Evolutionary conservation across 1,140 invertebrate genomes (phyloP).

Genomic region (Eulimnadia texana): DNA sequence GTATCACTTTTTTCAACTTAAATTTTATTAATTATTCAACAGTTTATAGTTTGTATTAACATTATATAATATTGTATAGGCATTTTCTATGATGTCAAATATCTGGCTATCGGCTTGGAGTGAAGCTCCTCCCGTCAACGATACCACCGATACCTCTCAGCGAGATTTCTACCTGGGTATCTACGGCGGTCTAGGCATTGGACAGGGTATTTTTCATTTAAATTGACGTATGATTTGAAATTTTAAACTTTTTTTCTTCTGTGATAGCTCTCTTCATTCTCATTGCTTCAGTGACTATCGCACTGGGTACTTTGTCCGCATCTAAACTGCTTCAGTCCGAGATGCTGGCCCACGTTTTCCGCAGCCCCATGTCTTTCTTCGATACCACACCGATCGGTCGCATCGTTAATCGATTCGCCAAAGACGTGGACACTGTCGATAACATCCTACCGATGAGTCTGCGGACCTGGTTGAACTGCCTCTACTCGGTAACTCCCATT

Average conservation of each 20-base stretch:
- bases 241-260: background rate
- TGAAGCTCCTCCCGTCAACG: constrained; percentile 28
- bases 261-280: constrained; percentile 28
- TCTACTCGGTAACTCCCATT: constrained; percentile 37
- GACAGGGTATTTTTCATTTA: constrained; percentile 52
- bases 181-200: constrained; percentile 69
- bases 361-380: constrained; percentile 62
- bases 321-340: constrained; percentile 44
- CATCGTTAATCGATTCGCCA: constrained; percentile 69
- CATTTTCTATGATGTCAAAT: constrained; percentile 76
- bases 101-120: constrained; percentile 85
- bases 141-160: constrained; percentile 24
- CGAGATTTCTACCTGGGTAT: constrained; percentile 72
- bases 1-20: background rate
- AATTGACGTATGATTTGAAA: no score
- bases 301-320: constrained; percentile 26
- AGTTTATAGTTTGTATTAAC: constrained; percentile 16
- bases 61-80: constrained; percentile 22
- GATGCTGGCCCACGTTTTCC: constrained; percentile 32
- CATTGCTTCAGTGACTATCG: constrained; percentile 26
- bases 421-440: constrained; percentile 66
- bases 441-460: constrained; percentile 37
- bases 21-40: constrained; percentile 10
- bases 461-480: constrained; percentile 34
- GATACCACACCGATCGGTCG: constrained; percentile 72